Base-by-base conservation (phyloP, 1,140 invertebrate species). In the Linepithema humile region DNA sequence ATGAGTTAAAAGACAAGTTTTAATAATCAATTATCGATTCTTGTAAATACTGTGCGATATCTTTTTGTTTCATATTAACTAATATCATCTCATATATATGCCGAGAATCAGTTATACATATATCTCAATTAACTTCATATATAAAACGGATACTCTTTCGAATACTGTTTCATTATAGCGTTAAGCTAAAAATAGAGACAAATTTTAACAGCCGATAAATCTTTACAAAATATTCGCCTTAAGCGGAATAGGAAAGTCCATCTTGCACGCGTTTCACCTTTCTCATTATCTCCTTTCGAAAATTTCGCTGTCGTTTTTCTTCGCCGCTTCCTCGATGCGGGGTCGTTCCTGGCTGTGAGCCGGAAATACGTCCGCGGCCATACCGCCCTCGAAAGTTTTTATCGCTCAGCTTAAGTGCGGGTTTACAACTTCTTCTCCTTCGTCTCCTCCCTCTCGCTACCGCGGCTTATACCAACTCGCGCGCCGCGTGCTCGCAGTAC, bases 381-480 rank as follows among this genome's bases (percentile, higher is more conserved):
- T 55, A 73, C 80, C 57, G 83, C 65, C 83, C 87, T 88, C 86
- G 29, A 84, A 89, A 89, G 64, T 89, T 89, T 89, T 89, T 89
- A 89, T 88, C 88, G 86, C 84, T 53, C 40, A 60, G 86, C 84
- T 89, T 88, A 88, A 88, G 86, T 85, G 43, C 73, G 40, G 73
- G 87, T 86, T 89, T 86, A 88, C 87, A 88, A 88, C 86, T 89
- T 83, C 84, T 85, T 88, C 84, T 83, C 70, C 48, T 3, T 67
- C 69, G 29, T 17, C 32, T 32, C 40, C 12, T 17, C 35, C 50
- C 59, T 7, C 60, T 43, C 3, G n/a, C 20, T 12, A 17, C 32
- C 38, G n/a, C 29, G 5, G 35, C 43, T 38, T 67, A 67, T 35
- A 67, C 43, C n/a, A 2, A 26, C 40, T n/a, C 35, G 60, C 26